Base-by-base conservation (phyloP, 2,888 invertebrate genomes). In the Ischnura elegans region DNA sequence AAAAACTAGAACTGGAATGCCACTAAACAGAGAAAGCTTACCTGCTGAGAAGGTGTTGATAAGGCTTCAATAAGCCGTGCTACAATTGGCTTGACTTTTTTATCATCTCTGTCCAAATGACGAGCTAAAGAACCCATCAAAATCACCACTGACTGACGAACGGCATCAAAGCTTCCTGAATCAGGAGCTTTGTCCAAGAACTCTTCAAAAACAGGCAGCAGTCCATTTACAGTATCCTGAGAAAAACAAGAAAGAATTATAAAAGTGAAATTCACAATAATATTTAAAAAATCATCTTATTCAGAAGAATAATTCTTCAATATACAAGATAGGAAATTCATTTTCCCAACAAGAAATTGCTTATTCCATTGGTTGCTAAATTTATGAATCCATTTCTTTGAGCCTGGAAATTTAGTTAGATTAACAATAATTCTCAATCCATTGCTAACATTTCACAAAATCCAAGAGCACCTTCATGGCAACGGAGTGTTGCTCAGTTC, bases 71-170 rank as follows among this genome's bases (percentile, higher is more conserved):
- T 97, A 87, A 99, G 97, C 94, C 99, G 97, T 95, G 97, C 97
- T 16, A 99, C 98, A 95, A 99, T 99, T n/a, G 99, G 99, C 95
- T 98, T 98, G 95, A 99, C 98, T 95, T 99, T 97, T 4, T 97
- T 97, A 96, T 99, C 99, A 94, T 98, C 98, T 94, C 98, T 98
- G 95, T 98, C 98, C 95, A 99, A 97, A 97, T 99, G 99, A 86
- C 98, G 97, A n/a, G 99, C 99, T 95, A 99, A 96, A 0, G 98
- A 99, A 6, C 99, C 99, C 98, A 99, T 99, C 93, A 99, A 97
- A 95, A 99, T 98, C 93, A 99, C 99, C 93, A 99, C 99, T 94
- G 99, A 98, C 96, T 99, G 99, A 42, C 99, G 97, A 93, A 99
- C 98, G 25, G 98, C 98, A 96, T 99, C 99, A 95, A 97, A 98